Base-by-base conservation (phyloP, 1,140 invertebrate species). In the Mya arenaria region DNA sequence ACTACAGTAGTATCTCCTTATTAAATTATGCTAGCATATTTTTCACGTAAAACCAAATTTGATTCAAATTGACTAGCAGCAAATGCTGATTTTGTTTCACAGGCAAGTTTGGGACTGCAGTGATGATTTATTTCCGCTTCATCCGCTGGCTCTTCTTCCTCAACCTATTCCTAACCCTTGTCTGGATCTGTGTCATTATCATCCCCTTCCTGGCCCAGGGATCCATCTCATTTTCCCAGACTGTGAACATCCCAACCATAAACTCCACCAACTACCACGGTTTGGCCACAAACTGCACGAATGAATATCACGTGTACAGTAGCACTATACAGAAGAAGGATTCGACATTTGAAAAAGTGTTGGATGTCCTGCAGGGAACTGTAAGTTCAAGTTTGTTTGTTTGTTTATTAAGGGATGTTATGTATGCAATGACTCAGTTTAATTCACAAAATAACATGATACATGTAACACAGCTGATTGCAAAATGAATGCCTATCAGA, bases 91-190 rank as follows among this genome's bases (percentile, higher is more conserved):
- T n/a, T 3, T 74, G 15, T 30, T 32, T 96, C 78, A 95, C 96
- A 89, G 95, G 95, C n/a, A 94, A 95, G 84, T 95, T 95, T 89
- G 96, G 96, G 48, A 95, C 95, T 4, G 95, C 95, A 1, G 94
- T 95, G 17, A 95, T 95, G 6, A 95, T 94, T 0, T 96, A 95
- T 91, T 96, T 96, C 89, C 94, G 94, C 87, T 95, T 96, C 84
- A 91, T 96, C 23, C 93, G 95, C 48, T 95, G 94, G 94, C 91
- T 96, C 41, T 95, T 96, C 87, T 87, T 94, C n/a, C 85, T 96
- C 19, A 95, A 96, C 90, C 66, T 94, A 34, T 65, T 93, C 55
- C 41, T 82, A 6, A 82, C 72, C 68, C 34, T 93, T 30, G 71
- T 95, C 15, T 86, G 66, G 48, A 52, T 85, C 69, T 72, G 75